phyloP scores from a whole-genome alignment of 2,797 vertebrate species.

The Falco peregrinus region DNA sequence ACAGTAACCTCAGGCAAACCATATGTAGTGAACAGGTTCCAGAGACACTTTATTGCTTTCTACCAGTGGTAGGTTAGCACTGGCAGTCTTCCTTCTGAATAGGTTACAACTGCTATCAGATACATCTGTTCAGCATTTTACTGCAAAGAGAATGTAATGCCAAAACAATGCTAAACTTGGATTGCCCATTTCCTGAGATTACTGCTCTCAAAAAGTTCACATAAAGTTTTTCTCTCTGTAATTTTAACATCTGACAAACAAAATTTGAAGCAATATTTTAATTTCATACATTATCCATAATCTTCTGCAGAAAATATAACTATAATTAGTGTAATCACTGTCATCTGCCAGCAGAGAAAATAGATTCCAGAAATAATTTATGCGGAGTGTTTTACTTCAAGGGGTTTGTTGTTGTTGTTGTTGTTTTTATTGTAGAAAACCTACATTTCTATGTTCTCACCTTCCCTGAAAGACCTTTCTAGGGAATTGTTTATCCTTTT shows the following conservation, averaged over 20 bases:
- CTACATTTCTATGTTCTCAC: background rate
- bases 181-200: conserved; percentile 59
- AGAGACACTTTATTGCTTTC: conserved; percentile 55
- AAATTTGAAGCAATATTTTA: conserved; percentile 23
- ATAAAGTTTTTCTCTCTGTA: conserved; percentile 9
- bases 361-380: conserved; percentile 29
- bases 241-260: conserved; percentile 43
- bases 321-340: conserved; percentile 21
- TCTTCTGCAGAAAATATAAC: conserved; percentile 27
- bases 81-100: conserved; percentile 36
- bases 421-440: background rate
- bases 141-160: conserved; percentile 8
- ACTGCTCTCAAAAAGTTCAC: conserved; percentile 43
- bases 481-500: background rate
- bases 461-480: background rate
- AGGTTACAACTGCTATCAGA: conserved; percentile 53
- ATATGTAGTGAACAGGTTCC: conserved; percentile 67
- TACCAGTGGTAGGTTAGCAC: conserved; percentile 58
- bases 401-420: background rate
- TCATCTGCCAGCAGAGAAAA: conserved; percentile 22
- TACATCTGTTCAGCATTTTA: conserved; percentile 65
- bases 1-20: conserved; percentile 70
- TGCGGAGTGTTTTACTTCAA: background rate
- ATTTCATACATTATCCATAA: conserved; percentile 43
- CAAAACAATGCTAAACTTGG: conserved; percentile 44